A percentile compares a stretch with the other conserved stretches of the same genome.
phyloP scores from a whole-genome alignment of 2,797 vertebrate genomes.

The Salmo trutta region DNA sequence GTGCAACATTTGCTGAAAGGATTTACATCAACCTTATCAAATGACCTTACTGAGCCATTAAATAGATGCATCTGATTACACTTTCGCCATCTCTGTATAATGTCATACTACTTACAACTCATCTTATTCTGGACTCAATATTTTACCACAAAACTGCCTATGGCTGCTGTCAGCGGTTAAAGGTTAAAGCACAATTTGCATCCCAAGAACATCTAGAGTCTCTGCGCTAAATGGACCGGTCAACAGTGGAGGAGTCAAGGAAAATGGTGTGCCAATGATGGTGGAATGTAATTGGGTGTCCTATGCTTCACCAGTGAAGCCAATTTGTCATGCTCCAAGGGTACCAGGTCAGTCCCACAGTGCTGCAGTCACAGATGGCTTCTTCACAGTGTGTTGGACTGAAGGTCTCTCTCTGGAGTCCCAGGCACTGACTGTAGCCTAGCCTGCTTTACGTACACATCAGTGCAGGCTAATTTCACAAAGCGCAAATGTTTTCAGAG shows the following conservation, averaged over 20 bases:
- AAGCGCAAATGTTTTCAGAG: constrained; percentile 6
- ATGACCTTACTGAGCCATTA: constrained; percentile 29
- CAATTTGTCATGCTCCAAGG: constrained; percentile 16
- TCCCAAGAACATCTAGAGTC: constrained; percentile 9
- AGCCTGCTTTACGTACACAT: constrained; percentile 8
- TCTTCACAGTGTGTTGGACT: constrained; percentile 22
- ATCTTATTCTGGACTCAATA: neutral
- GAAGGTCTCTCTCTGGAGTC: constrained; percentile 6
- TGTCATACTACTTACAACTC: neutral
- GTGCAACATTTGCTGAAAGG: neutral
- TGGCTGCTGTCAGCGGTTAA: constrained; percentile 36
- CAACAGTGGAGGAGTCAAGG: neutral
- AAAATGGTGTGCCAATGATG: neutral
- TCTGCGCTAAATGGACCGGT: constrained; percentile 14
- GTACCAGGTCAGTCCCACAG: constrained; percentile 4
- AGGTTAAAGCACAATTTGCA: constrained; percentile 44
- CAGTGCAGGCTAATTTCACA: constrained; percentile 26
- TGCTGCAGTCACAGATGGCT: constrained; percentile 7
- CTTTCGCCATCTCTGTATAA: neutral
- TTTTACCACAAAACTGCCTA: constrained; percentile 1
- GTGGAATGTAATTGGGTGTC: neutral
- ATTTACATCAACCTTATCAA: constrained; percentile 9
- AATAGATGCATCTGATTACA: constrained; percentile 18
- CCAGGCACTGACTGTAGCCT: neutral
- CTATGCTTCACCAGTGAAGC: constrained; percentile 7